These are phyloP conservation scores for Pristionchus japonicus DNA, from an alignment of 2,888 invertebrate genomes.

Conservation along the genomic window DNA sequence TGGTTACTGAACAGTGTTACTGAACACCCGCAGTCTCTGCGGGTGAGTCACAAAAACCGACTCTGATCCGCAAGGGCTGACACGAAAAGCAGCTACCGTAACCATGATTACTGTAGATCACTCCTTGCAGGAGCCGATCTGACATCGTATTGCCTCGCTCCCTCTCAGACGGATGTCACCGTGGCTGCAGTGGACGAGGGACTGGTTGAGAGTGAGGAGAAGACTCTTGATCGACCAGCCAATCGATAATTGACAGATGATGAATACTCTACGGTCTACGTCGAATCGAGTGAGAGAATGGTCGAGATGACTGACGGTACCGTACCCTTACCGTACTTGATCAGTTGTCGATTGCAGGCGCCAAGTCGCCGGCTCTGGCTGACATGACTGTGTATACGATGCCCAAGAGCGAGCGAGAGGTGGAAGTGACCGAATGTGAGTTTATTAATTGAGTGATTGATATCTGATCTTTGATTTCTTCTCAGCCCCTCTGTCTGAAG, in stretches of 20 bases:
- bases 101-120: background rate
- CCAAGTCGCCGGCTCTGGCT: too few species aligned
- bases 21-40: too few species aligned
- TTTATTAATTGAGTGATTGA: too few species aligned
- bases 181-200: background rate
- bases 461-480: background rate
- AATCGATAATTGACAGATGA: background rate
- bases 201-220: background rate
- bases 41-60: too few species aligned
- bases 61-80: too few species aligned
- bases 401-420: too few species aligned
- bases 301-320: background rate
- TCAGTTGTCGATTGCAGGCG: background rate
- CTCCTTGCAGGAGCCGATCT: background rate
- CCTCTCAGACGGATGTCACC: background rate
- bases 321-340: background rate
- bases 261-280: background rate
- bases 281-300: background rate
- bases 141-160: background rate
- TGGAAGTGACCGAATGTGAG: too few species aligned
- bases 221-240: background rate
- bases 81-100: too few species aligned
- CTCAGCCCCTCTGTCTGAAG: too few species aligned
- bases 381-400: too few species aligned
- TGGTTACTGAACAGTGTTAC: too few species aligned